Evolutionary conservation across 2,113 vertebrate genomes (phyloP).

Genomic region (Spermophilus dauricus): DNA sequence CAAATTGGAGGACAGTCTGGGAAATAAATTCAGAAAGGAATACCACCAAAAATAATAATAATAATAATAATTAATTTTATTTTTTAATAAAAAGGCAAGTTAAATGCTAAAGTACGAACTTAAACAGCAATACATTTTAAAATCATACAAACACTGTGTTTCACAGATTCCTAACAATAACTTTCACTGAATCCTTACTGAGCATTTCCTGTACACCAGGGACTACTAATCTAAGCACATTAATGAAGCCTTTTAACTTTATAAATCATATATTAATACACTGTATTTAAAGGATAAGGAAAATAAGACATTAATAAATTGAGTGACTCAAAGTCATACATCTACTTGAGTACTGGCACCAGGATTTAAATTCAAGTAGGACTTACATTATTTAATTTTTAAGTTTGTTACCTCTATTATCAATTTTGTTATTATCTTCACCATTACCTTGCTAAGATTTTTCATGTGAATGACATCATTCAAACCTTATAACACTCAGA

Average conservation of each 20-base stretch:
- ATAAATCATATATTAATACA: neutral
- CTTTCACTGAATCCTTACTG: neutral
- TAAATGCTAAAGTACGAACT: slow-evolving; percentile 12
- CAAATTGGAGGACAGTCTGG: too few species aligned
- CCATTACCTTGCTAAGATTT: neutral
- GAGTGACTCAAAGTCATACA: slow-evolving; percentile 21
- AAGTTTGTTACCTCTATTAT: neutral
- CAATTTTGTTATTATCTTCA: neutral
- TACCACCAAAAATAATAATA: too few species aligned
- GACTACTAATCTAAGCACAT: neutral
- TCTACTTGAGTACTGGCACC: neutral
- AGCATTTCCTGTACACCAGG: slow-evolving; percentile 21
- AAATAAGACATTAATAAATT: slow-evolving; percentile 22
- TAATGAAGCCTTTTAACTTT: neutral
- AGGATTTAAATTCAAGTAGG: slow-evolving; percentile 5
- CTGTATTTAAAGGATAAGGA: neutral
- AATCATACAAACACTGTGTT: neutral
- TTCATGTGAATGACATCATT: neutral
- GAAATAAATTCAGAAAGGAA: too few species aligned
- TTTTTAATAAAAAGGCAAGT: neutral
- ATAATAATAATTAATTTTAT: too few species aligned
- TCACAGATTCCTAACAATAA: slow-evolving; percentile 19
- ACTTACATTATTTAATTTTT: neutral
- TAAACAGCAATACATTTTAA: slow-evolving; percentile 21
- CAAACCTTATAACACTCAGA: neutral